These are phyloP conservation scores for Spodoptera picta DNA, from an alignment of 2,888 invertebrate species.

Conservation along the genomic window DNA sequence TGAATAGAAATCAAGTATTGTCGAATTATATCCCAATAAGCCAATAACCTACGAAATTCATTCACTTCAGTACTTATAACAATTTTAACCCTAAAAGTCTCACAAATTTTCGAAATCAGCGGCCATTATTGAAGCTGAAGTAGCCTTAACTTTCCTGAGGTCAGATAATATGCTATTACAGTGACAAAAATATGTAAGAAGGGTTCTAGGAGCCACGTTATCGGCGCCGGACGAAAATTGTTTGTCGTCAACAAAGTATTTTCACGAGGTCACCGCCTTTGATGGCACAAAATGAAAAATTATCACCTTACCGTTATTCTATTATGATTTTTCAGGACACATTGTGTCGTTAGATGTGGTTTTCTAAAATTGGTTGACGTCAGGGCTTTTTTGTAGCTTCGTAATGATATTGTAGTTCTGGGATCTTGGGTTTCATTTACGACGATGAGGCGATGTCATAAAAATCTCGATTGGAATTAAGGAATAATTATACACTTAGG, in stretches of 20 bases:
- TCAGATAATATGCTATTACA: conserved; percentile 32
- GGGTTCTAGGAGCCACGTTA: conserved; percentile 27
- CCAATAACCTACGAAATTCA: too few relatives aligned
- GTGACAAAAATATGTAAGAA: conserved; percentile 36
- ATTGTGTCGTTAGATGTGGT: neutral
- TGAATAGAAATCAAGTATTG: too few relatives aligned
- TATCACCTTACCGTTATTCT: conserved; percentile 24
- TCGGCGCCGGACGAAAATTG: conserved; percentile 49
- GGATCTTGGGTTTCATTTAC: neutral
- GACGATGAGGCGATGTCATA: too few relatives aligned
- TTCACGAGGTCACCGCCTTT: conserved; percentile 37
- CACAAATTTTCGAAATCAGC: conserved; percentile 35
- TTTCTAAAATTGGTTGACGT: neutral
- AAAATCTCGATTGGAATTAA: too few relatives aligned
- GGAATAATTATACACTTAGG: too few relatives aligned
- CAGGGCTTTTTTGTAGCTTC: neutral
- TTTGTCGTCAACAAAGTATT: conserved; percentile 51
- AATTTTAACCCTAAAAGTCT: conserved; percentile 17
- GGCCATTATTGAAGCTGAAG: conserved; percentile 25
- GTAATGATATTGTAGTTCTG: neutral
- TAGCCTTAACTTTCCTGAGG: conserved; percentile 24
- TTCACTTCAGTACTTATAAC: neutral
- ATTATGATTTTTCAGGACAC: conserved; percentile 22
- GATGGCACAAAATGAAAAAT: conserved; percentile 50
- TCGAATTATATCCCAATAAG: too few relatives aligned